These are phyloP conservation scores for Propsilocerus akamusi DNA, from an alignment of 1,140 invertebrate genomes.

Conservation along the genomic window DNA sequence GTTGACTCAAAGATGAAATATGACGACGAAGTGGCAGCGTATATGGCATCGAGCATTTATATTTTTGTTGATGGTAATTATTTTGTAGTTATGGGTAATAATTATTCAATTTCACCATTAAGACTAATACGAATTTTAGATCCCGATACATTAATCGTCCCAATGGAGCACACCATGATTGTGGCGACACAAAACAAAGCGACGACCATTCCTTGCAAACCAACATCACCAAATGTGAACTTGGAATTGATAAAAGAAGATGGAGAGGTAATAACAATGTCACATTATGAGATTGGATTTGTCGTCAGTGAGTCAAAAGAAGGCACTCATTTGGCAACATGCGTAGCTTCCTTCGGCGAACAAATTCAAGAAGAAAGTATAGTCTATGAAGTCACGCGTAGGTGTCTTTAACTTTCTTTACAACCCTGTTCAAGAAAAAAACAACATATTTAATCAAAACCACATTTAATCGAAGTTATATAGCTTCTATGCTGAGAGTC, in stretches of 20 bases:
- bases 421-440: too few relatives aligned
- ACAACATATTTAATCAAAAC: too few relatives aligned
- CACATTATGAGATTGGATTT: too few relatives aligned
- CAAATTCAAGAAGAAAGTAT: too few relatives aligned
- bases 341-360: too few relatives aligned
- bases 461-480: too few relatives aligned
- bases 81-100: background rate
- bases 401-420: too few relatives aligned
- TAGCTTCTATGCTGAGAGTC: too few relatives aligned
- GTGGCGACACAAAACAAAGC: conserved; percentile 22
- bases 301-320: too few relatives aligned
- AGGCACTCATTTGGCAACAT: too few relatives aligned
- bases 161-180: conserved; percentile 21
- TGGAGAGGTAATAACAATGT: conserved; percentile 17
- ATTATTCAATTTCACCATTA: background rate
- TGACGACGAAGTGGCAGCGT: conserved; percentile 21
- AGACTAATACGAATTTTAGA: conserved; percentile 22
- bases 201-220: conserved; percentile 41
- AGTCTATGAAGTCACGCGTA: too few relatives aligned
- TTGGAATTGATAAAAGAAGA: conserved; percentile 29
- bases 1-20: conserved; percentile 17
- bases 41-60: conserved; percentile 32
- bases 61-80: conserved; percentile 43
- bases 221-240: conserved; percentile 39
- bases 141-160: conserved; percentile 28